These are phyloP conservation scores for Drosophila meridionalis DNA, from an alignment of 2,888 invertebrate species.

Conservation along the genomic window DNA sequence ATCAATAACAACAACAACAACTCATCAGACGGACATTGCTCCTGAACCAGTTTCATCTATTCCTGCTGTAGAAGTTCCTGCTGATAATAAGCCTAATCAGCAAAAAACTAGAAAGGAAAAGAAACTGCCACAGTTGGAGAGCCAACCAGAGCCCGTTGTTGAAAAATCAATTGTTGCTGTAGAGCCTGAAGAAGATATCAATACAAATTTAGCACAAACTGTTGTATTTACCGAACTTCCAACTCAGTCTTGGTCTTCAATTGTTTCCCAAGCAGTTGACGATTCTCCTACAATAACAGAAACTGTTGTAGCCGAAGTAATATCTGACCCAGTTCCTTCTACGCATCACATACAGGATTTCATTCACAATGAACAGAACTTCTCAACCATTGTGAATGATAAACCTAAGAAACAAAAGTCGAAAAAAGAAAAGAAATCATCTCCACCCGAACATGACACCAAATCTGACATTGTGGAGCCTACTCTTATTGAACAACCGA, in stretches of 20 bases:
- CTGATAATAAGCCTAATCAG: constrained; percentile 35
- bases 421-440: constrained; percentile 42
- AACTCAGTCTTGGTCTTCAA: constrained; percentile 51
- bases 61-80: constrained; percentile 2
- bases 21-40: background rate
- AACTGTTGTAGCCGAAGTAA: background rate
- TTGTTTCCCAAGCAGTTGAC: constrained; percentile 39
- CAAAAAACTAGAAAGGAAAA: constrained; percentile 49
- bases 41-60: background rate
- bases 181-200: constrained; percentile 2
- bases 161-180: background rate
- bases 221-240: background rate
- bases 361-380: constrained; percentile 11
- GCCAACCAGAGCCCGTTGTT: background rate
- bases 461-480: constrained; percentile 4
- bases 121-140: constrained; percentile 10
- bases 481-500: background rate
- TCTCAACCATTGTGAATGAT: constrained; percentile 18
- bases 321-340: background rate
- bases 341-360: constrained; percentile 7
- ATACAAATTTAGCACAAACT: background rate
- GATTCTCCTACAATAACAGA: constrained; percentile 13
- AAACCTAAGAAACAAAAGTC: constrained; percentile 34
- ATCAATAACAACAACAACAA: constrained; percentile 16
- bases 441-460: background rate